Base-by-base conservation (phyloP, 2,888 invertebrate species). In the Listrodromus nycthemerus region DNA sequence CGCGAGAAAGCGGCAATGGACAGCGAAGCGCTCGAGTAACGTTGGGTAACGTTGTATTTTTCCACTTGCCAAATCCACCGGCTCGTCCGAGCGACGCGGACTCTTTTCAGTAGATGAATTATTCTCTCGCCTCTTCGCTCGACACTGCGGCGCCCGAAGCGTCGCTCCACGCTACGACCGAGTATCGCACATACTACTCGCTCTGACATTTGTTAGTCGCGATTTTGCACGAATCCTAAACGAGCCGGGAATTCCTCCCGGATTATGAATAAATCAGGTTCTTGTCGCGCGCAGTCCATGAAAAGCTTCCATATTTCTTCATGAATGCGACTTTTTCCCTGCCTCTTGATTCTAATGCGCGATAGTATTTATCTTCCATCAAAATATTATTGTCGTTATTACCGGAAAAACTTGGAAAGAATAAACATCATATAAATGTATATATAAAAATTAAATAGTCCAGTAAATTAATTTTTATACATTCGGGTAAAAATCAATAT, bases 11-110 rank as follows among this genome's bases (percentile, higher is more conserved):
- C 70, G 78, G 33, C 16, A 61, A 71, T 45, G 81, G 55, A 65
- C 41, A 37, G 65, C 58, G 58, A 63, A 61, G 78, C 61, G 65
- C 71, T 45, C 16, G 41, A 45, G 41, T 58, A 70, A 75, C 67
- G 81, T 55, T 78, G 67, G 65, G 80, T 61, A 82, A 81, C 71
- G 70, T 67, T 79, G 84, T 74, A 81, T 82, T 84, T 84, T 84
- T 84, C 71, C 75, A 82, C 82, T 82, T 82, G 84, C 79, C 84
- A 71, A 84, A 82, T 84, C 82, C 61, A 70, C 27, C 66, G 70
- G 52, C 65, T 66, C 61, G 79, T 80, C 74, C 66, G 70, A 71
- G 55, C 82, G 81, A 45, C 73, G 79, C 45, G 45, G 50, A 65
- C 58, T 81, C 69, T 79, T 67, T 84, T 78, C 76, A 75, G 78